Evolutionary conservation across 2,888 invertebrate genomes (phyloP).

Genomic region (Lymantria dispar): DNA sequence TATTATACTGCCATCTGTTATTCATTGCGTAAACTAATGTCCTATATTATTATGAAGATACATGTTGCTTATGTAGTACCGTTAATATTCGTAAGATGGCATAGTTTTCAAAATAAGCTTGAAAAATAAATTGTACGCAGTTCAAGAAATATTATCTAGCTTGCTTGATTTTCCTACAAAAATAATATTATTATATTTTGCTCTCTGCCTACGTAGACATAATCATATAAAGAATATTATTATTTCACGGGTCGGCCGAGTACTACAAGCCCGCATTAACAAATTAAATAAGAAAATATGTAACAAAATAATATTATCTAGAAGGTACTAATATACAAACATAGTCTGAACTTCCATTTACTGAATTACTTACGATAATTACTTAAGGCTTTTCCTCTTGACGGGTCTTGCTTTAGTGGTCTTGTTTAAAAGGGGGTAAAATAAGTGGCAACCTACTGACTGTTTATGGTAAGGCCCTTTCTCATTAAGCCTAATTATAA

Average conservation of each 20-base stretch:
- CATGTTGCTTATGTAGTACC: no score
- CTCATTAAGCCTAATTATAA: conserved; percentile 33
- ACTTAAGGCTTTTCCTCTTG: conserved; percentile 18
- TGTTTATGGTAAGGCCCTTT: conserved; percentile 25
- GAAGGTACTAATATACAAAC: conserved; percentile 16
- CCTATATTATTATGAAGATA: no score
- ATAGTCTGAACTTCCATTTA: conserved; percentile 18
- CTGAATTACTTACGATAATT: conserved; percentile 18
- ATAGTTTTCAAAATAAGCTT: not conserved
- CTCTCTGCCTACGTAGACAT: not conserved
- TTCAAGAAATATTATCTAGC: no score
- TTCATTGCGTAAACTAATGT: no score
- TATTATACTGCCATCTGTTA: no score
- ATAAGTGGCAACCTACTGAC: not conserved
- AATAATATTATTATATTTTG: not conserved
- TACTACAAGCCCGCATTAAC: conserved; percentile 10
- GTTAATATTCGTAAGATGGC: not conserved
- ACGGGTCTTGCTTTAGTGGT: conserved; percentile 8
- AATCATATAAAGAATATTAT: conserved; percentile 3
- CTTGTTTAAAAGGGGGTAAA: conserved; percentile 6
- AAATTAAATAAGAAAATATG: conserved; percentile 23
- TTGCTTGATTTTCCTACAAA: not conserved
- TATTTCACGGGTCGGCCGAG: not conserved
- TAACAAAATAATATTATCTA: conserved; percentile 29
- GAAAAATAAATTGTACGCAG: not conserved